These are phyloP conservation scores for Catajapyx aquilonaris DNA, from an alignment of 1,140 invertebrate genomes.

Conservation along the genomic window DNA sequence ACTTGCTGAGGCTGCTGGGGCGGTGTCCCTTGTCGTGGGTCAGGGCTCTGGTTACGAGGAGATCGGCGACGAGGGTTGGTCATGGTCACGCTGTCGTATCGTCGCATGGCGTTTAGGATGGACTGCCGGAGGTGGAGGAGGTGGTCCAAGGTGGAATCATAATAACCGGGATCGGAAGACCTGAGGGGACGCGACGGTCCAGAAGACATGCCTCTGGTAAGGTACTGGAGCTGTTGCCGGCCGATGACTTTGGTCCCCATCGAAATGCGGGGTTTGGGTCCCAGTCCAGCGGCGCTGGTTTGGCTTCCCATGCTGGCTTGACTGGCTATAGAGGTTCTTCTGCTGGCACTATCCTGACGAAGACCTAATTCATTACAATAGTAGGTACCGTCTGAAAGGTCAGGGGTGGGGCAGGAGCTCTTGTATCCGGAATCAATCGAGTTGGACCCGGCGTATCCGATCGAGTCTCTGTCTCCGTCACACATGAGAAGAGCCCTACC, in stretches of 20 bases:
- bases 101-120: conserved; percentile 17
- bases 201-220: conserved; percentile 3
- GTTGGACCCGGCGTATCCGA: conserved; percentile 21
- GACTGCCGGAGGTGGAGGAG: conserved; percentile 17
- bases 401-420: conserved; percentile 22
- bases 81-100: conserved; percentile 12
- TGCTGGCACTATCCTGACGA: conserved; percentile 2
- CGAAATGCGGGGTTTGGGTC: conserved; percentile 17
- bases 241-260: conserved; percentile 20
- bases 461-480: conserved; percentile 16
- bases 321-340: conserved; percentile 7
- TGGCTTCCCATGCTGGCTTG: conserved; percentile 6
- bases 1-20: conserved; percentile 1
- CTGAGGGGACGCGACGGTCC: not conserved
- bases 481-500: too few relatives aligned
- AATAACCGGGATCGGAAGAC: conserved; percentile 1
- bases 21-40: too few relatives aligned
- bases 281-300: not conserved
- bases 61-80: not conserved
- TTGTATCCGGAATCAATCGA: conserved; percentile 24
- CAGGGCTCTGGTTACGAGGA: not conserved
- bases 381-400: conserved; percentile 15
- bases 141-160: conserved; percentile 17
- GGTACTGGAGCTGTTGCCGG: conserved; percentile 7
- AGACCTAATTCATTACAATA: too few relatives aligned